Percentiles rank a stretch among this genome's conserved stretches.
Conservation (phyloP, 2,888 invertebrate genomes). For the Phaedon cochleariae region DNA sequence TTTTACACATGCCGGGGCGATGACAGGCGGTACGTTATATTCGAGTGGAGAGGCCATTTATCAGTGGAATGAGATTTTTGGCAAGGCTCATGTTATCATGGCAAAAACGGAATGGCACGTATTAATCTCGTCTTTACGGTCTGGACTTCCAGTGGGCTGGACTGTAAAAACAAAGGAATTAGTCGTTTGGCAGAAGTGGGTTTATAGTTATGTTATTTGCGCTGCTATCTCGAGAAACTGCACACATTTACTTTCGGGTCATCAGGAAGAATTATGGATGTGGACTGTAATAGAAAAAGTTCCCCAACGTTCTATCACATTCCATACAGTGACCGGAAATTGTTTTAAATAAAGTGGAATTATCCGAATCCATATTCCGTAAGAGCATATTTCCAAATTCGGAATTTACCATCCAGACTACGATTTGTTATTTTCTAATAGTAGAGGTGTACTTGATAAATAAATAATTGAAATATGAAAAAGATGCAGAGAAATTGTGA, state of each 20-base stretch:
- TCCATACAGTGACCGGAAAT: too few species aligned
- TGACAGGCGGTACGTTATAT: conserved; percentile 34
- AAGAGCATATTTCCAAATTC: too few species aligned
- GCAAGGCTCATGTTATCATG: conserved; percentile 17
- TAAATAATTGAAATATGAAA: too few species aligned
- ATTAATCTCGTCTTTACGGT: conserved; percentile 30
- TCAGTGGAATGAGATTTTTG: conserved; percentile 29
- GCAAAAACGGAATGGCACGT: conserved; percentile 18
- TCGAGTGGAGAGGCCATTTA: conserved; percentile 24
- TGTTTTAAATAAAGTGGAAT: too few species aligned
- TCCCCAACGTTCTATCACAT: too few species aligned
- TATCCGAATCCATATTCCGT: too few species aligned
- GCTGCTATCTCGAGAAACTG: conserved; percentile 29
- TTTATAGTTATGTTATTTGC: conserved; percentile 42
- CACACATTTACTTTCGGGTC: conserved; percentile 23
- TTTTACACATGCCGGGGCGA: conserved; percentile 34
- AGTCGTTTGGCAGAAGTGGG: conserved; percentile 31
- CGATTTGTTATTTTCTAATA: too few species aligned
- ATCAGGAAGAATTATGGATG: background rate
- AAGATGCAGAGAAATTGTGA: too few species aligned
- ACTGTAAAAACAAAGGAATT: conserved; percentile 40
- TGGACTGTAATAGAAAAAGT: background rate
- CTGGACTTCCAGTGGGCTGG: conserved; percentile 9
- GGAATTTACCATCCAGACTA: too few species aligned
- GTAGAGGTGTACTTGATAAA: too few species aligned